Evolutionary conservation across 2,797 vertebrate species (phyloP), one percentile per base, ranked within the genome.

Genomic region (Melanogrammus aeglefinus): DNA sequence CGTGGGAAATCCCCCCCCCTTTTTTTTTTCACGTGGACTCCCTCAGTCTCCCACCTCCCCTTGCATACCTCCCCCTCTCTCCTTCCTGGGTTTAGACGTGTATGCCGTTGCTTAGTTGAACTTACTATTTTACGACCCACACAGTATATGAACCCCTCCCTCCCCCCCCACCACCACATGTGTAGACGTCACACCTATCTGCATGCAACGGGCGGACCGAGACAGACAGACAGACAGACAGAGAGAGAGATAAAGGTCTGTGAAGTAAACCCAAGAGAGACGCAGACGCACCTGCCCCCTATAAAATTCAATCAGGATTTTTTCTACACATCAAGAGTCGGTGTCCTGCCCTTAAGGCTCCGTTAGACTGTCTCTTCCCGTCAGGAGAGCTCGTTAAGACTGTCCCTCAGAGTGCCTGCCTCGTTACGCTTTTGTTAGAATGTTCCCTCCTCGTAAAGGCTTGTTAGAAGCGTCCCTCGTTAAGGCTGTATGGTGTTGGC

Each of bases 101-200:
- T 44, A 44, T 12, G 90, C 80, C 80, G 85, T 89, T 88, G 77
- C 92, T 90, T 93, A 92, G 86, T 92, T 94, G 92, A 92, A 92
- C 91, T 93, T 92, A 94, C 93, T 91, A 90, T 94, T 95, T 92
- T 94, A 89, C 89, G 92, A 92, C 92, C 86, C 88, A 87, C 90
- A 94, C 95, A 94, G 93, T 82, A 76, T 94, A 93, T 90, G 89
- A 70, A 88, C 80, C 91, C 91, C 93, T 33, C n/a, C 39, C 39
- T 3, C 89, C 79, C 91, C 92, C 93, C 85, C 16, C 16, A 1
- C 3, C 87, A 78, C 91, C 92, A 93, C 85, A 13, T 6, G 47
- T 57, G 47, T 57, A 57, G 47, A 57, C 47, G 4, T 57, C 47
- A 18, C 47, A 57, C 47, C 47, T 94, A 93, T 93, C 92, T 95